Evolutionary conservation across 2,888 invertebrate species (phyloP), one percentile per base, ranked within the genome.

Genomic region (Thelaira solivaga): DNA sequence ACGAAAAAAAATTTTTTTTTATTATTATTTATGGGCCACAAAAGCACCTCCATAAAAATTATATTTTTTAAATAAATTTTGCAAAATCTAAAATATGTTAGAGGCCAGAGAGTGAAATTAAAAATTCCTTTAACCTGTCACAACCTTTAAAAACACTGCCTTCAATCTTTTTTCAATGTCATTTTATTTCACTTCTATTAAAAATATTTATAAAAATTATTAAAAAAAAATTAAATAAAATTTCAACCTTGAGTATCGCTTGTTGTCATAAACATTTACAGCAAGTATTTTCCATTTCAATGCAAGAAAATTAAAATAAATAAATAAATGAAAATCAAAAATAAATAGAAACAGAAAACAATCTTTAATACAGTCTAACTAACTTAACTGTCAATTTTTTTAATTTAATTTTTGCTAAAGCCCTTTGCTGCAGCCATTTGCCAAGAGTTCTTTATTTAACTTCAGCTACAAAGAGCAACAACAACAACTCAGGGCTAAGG

Each of bases 191-290:
- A 31, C 8, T 31, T 31, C 31, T 31, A 8, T 31, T 31, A 31
- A 31, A 31, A 31, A 31, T 16, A 13, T 39, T n/a, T n/a, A n/a
- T n/a, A n/a, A n/a, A n/a, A n/a, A 13, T 39, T 39, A 6, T 7
- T 4, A 13, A 39, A 13, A 39, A 39, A 39, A 39, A 1, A 24
- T 16, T 36, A 13, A 36, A 47, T 47, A 47, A 39, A 39, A 57
- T 20, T 51, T 4, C 65, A 71, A 65, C 76, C 76, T 71, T 65
- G 65, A 57, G 26, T 36, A n/a, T n/a, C n/a, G n/a, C n/a, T n/a
- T n/a, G 24, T 29, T 71, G 76, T 71, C 76, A 71, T 76, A 71
- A 76, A 76, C 65, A 65, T 36, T 62, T 45, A n/a, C n/a, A n/a
- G n/a, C n/a, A n/a, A n/a, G n/a, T n/a, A 71, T 53, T 59, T 62